Conservation (phyloP, 2,797 vertebrate species). For the Acanthornis magna region DNA sequence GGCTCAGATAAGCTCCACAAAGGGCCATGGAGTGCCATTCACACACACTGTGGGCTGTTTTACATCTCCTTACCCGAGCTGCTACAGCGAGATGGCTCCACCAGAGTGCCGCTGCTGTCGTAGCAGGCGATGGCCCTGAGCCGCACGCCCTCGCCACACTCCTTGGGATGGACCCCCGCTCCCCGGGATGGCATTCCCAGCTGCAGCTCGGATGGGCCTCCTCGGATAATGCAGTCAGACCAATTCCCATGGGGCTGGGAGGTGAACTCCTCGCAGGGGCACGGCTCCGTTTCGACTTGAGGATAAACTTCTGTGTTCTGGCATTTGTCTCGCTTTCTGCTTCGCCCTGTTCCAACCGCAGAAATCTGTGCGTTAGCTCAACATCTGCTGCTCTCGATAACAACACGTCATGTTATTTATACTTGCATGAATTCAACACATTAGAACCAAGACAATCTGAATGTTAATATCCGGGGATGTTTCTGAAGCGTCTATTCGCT, state of each 20-base stretch:
- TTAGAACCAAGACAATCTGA: conserved; percentile 57
- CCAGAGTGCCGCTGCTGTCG: conserved; percentile 79
- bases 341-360: conserved; percentile 83
- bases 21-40: fast-evolving
- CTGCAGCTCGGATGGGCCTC: conserved; percentile 42
- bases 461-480: conserved; percentile 52
- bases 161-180: conserved; percentile 53
- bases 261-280: conserved; percentile 84
- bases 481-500: conserved; percentile 43
- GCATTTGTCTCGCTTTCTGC: conserved; percentile 91
- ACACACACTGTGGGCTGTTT: fast-evolving
- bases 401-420: conserved; percentile 44
- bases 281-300: conserved; percentile 82
- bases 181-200: conserved; percentile 62
- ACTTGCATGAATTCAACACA: conserved; percentile 56
- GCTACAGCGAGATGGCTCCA: conserved; percentile 81
- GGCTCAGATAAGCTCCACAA: neutral
- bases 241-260: conserved; percentile 89
- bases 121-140: conserved; percentile 85
- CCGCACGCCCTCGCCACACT: conserved; percentile 86
- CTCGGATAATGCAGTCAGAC: conserved; percentile 88
- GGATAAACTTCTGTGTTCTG: conserved; percentile 82
- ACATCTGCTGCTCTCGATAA: conserved; percentile 58
- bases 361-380: conserved; percentile 51
- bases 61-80: conserved; percentile 80